Base-by-base conservation (phyloP, 2,113 vertebrate species). In the Eclectus roratus region DNA sequence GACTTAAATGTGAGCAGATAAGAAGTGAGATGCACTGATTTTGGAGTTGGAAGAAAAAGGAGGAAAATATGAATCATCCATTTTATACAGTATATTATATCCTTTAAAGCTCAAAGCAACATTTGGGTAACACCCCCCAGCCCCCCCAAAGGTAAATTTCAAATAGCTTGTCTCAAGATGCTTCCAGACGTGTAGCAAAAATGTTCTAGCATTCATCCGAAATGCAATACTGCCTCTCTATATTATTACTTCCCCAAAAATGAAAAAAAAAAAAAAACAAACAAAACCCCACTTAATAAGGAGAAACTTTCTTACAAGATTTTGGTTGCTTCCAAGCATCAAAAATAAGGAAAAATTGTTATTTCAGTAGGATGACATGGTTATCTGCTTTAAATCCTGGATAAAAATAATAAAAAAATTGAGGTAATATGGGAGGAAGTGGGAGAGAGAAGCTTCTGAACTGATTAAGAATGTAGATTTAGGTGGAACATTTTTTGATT, bases 1-100 rank as follows among this genome's bases (percentile, higher is more conserved):
- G 70, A 70, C 41, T 89, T 83, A 70, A 83, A 90, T 85, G 28
- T 28, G 33, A 96, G 72, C 71, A 80, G 76, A 95, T 93, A 94
- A 73, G 55, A 83, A 88, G 85, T 53, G 61, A 95, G 89, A 94
- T 82, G n/a, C 21, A 92, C 63, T 56, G 81, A 93, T 93, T 53
- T 24, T 46, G 35, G 64, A 88, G 33, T 27, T 85, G 68, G 76
- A 85, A 93, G 50, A 10, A 91, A 85, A 76, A 89, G 49, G 33
- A 80, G 44, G 53, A 91, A 93, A 80, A 91, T 73, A 46, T 46
- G 52, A 91, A 77, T 83, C 47, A 90, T 58, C 50, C 39, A 17
- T 88, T 94, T 91, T 60, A 68, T 43, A 27, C 8, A 41, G 50
- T 35, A 13, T 55, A 65, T 70, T 70, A 80, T 87, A 64, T 7